Evolutionary conservation across 2,113 vertebrate genomes (phyloP).

Genomic region (Choloepus hoffmanni): DNA sequence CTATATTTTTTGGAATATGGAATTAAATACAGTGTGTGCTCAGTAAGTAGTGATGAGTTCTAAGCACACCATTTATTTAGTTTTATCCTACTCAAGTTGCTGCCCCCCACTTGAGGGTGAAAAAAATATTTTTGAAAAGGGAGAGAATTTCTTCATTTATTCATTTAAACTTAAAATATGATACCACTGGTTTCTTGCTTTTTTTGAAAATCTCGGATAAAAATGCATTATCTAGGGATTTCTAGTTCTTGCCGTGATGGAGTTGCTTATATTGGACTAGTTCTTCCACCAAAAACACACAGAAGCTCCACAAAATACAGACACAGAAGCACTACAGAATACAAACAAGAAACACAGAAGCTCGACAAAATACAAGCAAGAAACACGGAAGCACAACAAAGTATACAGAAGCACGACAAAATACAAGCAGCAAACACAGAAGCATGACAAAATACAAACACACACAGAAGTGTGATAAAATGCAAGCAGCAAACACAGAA

Average conservation of each 20-base stretch:
- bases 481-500: no score
- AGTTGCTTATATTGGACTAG: not conserved
- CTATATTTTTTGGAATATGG: not conserved
- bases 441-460: no score
- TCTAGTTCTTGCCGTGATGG: not conserved
- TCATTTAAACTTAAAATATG: conserved; percentile 24
- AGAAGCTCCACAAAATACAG: not conserved
- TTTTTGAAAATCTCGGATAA: conserved; percentile 23
- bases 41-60: not conserved
- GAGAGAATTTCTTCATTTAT: not conserved
- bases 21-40: not conserved
- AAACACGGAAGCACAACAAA: no score
- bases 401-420: no score
- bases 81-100: not conserved
- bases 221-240: conserved; percentile 5
- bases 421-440: no score
- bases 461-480: no score
- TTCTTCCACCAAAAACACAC: not conserved
- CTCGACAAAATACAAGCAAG: not conserved
- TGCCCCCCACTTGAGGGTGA: not conserved
- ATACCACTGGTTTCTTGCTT: not conserved
- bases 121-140: not conserved
- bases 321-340: no score
- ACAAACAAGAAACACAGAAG: not conserved
- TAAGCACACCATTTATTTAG: not conserved